phyloP scores from a whole-genome alignment of 2,797 vertebrate species.

The Enteromius fasciolatus region DNA sequence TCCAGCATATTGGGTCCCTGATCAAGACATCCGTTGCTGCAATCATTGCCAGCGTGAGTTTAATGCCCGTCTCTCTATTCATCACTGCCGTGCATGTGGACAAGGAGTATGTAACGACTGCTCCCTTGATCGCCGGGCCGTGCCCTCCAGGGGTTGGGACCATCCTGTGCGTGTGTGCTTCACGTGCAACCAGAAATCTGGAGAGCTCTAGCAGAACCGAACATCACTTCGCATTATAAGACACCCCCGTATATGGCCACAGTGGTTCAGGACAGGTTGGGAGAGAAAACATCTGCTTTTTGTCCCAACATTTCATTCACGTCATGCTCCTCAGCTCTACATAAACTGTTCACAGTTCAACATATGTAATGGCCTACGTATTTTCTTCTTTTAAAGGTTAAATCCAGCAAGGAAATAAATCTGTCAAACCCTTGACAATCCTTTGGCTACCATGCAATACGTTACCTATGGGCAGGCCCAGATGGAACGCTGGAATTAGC shows the following conservation, averaged over 20 bases:
- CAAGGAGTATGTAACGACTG: conserved; percentile 96
- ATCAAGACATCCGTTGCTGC: conserved; percentile 94
- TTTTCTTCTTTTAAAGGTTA: conserved; percentile 41
- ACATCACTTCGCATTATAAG: conserved; percentile 49
- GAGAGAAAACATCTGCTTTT: background rate
- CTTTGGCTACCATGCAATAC: conserved; percentile 32
- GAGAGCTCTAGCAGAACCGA: conserved; percentile 87
- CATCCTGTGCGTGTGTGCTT: conserved; percentile 94
- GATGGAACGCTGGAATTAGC: background rate
- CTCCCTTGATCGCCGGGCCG: conserved; percentile 88
- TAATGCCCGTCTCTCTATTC: conserved; percentile 91
- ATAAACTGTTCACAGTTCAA: conserved; percentile 30
- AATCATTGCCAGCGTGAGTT: conserved; percentile 91
- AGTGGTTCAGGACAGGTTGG: conserved; percentile 33
- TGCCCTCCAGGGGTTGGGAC: conserved; percentile 97
- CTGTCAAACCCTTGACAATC: conserved; percentile 40
- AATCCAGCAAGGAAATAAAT: conserved; percentile 25
- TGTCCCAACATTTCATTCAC: conserved; percentile 6
- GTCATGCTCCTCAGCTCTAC: conserved; percentile 13
- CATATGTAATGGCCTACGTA: conserved; percentile 9
- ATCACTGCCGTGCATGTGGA: conserved; percentile 96
- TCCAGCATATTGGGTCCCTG: conserved; percentile 96
- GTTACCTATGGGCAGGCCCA: conserved; percentile 24
- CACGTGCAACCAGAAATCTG: conserved; percentile 91
- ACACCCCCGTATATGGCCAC: conserved; percentile 30